Percentiles rank a stretch among this genome's conserved stretches.
phyloP scores from a whole-genome alignment of 2,888 invertebrate genomes.

The Cancer borealis region DNA sequence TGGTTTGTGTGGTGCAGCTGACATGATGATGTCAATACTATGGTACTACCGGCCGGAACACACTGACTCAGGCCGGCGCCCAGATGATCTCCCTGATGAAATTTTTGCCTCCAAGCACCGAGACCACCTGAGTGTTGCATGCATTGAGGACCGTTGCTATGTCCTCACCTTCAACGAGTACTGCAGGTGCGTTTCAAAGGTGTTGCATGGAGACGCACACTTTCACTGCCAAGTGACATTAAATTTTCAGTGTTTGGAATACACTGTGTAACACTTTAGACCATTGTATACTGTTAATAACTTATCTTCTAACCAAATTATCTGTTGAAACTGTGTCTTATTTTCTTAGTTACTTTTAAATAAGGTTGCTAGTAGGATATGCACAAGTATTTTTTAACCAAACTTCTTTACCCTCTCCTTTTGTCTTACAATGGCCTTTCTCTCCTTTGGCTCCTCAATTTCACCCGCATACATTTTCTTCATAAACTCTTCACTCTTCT shows the following conservation, averaged over 20 bases:
- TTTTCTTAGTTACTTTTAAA: no score
- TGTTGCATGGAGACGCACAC: neutral
- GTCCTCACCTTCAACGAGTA: slow-evolving; percentile 97
- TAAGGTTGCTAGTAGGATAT: no score
- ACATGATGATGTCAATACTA: slow-evolving; percentile 97
- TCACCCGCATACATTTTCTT: no score
- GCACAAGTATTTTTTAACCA: no score
- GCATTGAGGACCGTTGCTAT: slow-evolving; percentile 98
- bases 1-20: slow-evolving; percentile 82
- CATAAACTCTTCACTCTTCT: no score
- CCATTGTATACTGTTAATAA: no score
- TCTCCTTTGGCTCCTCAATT: no score
- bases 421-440: no score
- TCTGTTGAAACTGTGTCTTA: no score
- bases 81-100: slow-evolving; percentile 91
- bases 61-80: slow-evolving; percentile 92
- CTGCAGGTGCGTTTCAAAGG: slow-evolving; percentile 87
- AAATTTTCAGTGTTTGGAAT: neutral
- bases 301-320: no score
- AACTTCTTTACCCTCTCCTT: no score
- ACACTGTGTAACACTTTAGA: neutral
- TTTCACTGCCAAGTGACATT: neutral
- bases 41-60: slow-evolving; percentile 99
- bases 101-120: slow-evolving; percentile 97
- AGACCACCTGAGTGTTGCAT: slow-evolving; percentile 97